Base-by-base conservation (phyloP, 2,797 vertebrate genomes). In the Neosilurus hyrtlii region DNA sequence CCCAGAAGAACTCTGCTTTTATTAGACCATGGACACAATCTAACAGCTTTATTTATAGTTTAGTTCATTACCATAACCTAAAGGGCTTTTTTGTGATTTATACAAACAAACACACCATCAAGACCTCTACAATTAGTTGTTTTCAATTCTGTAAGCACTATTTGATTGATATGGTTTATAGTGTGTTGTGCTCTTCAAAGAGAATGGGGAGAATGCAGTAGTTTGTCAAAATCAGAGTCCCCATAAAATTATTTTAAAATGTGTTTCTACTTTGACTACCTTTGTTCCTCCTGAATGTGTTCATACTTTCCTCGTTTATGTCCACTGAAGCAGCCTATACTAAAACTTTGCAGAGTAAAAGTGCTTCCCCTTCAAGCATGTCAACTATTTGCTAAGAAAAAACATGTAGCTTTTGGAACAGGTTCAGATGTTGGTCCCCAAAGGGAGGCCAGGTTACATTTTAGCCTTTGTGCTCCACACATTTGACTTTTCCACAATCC, bases 401-500 rank as follows among this genome's bases (percentile, higher is more conserved):
- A 85, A 87, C 87, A 86, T 86, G 84, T 85, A 83, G 83, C 71
- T 90, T 91, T 90, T 94, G 92, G 91, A 94, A 82, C 84, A 75
- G 20, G 76, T 89, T 92, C 91, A 90, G 89, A 87, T 78, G 74
- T 71, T 57, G 83, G 88, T 93, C 91, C 90, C 92, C 3, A 37
- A 90, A 90, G 91, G 91, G 91, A 94, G 90, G 89, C 87, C 81
- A 89, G 91, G 90, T 90, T 92, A 92, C 91, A 92, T 91, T 91
- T 88, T 89, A 88, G 89, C 81, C 84, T 87, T 91, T 92, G 91
- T 89, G 90, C 87, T 87, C 87, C 86, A 87, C 87, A 86, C 83
- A 84, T 89, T 66, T 86, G 87, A 88, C 87, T 87, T 89, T 90
- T 78, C 77, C 66, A 82, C 79, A 73, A 78, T 86, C 86, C 86